phyloP scores from a whole-genome alignment of 2,888 invertebrate species.

The Luperina nickerlii region DNA sequence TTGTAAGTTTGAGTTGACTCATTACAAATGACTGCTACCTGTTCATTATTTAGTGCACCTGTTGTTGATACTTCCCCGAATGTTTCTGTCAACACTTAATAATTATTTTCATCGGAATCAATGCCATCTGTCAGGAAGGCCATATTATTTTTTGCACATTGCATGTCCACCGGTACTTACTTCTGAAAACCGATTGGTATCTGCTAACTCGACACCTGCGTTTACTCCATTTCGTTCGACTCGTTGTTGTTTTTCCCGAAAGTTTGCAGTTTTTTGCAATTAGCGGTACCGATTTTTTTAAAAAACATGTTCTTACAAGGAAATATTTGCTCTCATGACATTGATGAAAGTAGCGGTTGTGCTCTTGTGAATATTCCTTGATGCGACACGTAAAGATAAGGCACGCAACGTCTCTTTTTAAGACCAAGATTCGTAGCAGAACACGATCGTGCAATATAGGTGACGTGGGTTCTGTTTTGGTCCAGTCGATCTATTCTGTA shows the following conservation, averaged over 20 bases:
- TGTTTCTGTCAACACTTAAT: slow-evolving; percentile 8
- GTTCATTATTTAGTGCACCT: slow-evolving; percentile 29
- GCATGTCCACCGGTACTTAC: slow-evolving; percentile 41
- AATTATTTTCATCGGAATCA: slow-evolving; percentile 35
- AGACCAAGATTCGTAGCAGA: neutral
- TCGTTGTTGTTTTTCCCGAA: slow-evolving; percentile 27
- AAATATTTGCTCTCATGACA: slow-evolving; percentile 16
- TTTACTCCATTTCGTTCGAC: slow-evolving; percentile 41
- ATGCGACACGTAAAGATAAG: neutral
- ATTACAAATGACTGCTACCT: neutral
- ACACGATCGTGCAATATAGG: neutral
- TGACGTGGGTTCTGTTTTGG: too few relatives aligned
- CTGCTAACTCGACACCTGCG: slow-evolving; percentile 54
- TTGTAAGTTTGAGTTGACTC: neutral
- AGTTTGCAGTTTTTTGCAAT: slow-evolving; percentile 37
- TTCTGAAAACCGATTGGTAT: slow-evolving; percentile 41
- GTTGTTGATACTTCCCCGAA: slow-evolving; percentile 32
- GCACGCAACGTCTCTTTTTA: neutral
- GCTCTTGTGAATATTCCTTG: neutral
- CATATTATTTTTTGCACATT: slow-evolving; percentile 45
- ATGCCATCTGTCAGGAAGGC: slow-evolving; percentile 38
- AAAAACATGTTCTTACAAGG: slow-evolving; percentile 8
- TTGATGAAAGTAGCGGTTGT: slow-evolving; percentile 16
- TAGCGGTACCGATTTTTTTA: slow-evolving; percentile 30
- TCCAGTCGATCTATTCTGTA: neutral